phyloP scores from a whole-genome alignment of 2,888 invertebrate genomes.

The Mythimna vitellina region DNA sequence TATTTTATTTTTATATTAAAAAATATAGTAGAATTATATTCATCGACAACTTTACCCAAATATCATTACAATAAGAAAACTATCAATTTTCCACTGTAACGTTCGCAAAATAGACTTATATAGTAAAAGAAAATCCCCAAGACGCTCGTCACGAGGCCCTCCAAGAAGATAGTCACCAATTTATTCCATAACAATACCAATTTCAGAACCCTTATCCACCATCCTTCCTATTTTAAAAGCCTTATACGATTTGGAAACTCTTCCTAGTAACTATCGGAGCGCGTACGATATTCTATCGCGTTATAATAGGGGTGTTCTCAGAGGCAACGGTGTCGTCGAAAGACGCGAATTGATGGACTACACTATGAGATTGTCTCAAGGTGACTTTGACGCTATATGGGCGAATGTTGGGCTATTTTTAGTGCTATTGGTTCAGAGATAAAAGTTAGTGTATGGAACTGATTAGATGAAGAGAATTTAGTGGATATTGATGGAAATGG shows the following conservation, averaged over 20 bases:
- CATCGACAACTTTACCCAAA: not conserved
- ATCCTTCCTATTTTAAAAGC: conserved; percentile 50
- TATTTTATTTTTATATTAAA: too few relatives aligned
- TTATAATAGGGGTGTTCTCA: conserved; percentile 50
- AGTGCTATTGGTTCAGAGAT: not conserved
- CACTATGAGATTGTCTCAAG: conserved; percentile 41
- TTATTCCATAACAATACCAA: conserved; percentile 53
- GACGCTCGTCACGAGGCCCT: conserved; percentile 11
- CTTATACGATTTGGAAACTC: conserved; percentile 54
- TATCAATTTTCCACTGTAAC: not conserved
- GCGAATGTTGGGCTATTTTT: conserved; percentile 26
- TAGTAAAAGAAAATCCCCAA: conserved; percentile 16
- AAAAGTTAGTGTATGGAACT: too few relatives aligned
- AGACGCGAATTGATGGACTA: conserved; percentile 49
- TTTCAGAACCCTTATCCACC: conserved; percentile 34
- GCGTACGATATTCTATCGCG: conserved; percentile 47
- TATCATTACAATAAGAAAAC: not conserved
- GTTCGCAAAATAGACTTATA: not conserved
- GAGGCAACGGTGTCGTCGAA: conserved; percentile 18
- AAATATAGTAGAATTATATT: not conserved
- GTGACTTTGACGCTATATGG: conserved; percentile 18
- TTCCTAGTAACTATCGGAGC: conserved; percentile 46
- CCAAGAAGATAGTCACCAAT: conserved; percentile 41
- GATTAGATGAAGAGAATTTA: too few relatives aligned
- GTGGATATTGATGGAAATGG: too few relatives aligned